A percentile compares a stretch with the other conserved stretches of the same genome.
Conservation (phyloP, 2,888 invertebrate species). For the Meganola albula region DNA sequence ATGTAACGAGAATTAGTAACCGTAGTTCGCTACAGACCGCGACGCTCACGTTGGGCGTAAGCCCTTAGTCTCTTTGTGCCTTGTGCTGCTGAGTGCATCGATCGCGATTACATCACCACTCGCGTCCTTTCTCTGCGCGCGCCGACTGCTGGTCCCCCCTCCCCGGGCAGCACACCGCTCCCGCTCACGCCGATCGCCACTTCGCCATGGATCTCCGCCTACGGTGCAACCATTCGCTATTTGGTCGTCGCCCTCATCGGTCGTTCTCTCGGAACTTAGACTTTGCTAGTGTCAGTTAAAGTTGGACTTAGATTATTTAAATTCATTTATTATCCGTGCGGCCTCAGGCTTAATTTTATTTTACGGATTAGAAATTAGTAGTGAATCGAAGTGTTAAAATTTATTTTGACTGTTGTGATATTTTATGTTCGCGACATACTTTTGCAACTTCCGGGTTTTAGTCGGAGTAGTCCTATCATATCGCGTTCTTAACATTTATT, state of each 20-base stretch:
- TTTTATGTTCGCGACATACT: constrained; percentile 61
- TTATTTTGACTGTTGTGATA: constrained; percentile 25
- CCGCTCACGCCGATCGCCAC: constrained; percentile 48
- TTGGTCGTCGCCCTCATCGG: constrained; percentile 50
- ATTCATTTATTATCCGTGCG: constrained; percentile 37
- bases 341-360: constrained; percentile 23
- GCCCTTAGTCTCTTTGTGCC: constrained; percentile 42
- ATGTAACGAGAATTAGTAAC: no score
- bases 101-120: constrained; percentile 75
- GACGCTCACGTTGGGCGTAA: neutral
- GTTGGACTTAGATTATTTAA: constrained; percentile 41
- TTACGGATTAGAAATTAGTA: constrained; percentile 29
- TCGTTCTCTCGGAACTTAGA: constrained; percentile 41
- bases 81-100: constrained; percentile 60
- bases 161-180: constrained; percentile 33
- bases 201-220: constrained; percentile 52
- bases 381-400: constrained; percentile 48
- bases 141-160: constrained; percentile 50
- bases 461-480: no score
- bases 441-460: constrained; percentile 64
- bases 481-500: constrained; percentile 38
- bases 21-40: neutral
- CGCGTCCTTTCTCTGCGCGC: constrained; percentile 75
- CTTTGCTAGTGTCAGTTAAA: constrained; percentile 49
- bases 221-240: constrained; percentile 67